phyloP scores from a whole-genome alignment of 64 coral and sea anemone genomes.

The Astreopora myriophthalma region DNA sequence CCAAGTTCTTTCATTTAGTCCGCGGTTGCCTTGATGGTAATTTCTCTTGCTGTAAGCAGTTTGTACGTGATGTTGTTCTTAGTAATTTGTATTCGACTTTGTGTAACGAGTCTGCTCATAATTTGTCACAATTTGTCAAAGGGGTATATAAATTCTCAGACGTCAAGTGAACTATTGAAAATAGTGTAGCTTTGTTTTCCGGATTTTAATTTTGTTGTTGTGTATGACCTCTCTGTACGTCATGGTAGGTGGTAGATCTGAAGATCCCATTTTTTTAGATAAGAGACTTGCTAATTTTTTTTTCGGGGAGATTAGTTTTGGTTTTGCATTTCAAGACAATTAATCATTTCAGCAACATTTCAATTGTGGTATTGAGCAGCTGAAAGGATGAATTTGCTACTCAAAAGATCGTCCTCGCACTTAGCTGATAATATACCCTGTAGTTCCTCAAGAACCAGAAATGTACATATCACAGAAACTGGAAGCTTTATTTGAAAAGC shows the following conservation, averaged over 20 bases:
- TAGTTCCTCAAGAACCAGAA: not conserved
- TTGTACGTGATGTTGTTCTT: constrained; percentile 16
- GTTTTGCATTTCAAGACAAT: not conserved
- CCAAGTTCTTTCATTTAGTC: not conserved
- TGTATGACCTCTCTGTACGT: not conserved
- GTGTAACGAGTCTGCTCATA: not conserved
- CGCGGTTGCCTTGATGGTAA: constrained; percentile 3
- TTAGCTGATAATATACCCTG: not conserved
- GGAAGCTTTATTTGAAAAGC: too few species aligned
- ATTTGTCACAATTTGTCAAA: not conserved
- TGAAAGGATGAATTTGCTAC: constrained; percentile 12
- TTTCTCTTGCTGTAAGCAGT: not conserved
- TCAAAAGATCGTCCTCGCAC: not conserved
- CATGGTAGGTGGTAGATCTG: not conserved
- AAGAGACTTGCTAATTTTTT: not conserved
- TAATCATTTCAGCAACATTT: not conserved
- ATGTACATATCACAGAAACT: constrained; percentile 1
- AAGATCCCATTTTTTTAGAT: not conserved
- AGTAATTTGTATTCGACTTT: not conserved
- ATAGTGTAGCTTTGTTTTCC: not conserved
- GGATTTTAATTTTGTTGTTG: not conserved
- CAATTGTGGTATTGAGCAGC: not conserved
- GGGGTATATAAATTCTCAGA: not conserved
- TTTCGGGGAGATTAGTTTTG: not conserved
- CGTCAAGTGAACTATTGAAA: not conserved